These are phyloP conservation scores for Psilopsiagon aymara DNA, from an alignment of 2,113 vertebrate species.

Conservation along the genomic window DNA sequence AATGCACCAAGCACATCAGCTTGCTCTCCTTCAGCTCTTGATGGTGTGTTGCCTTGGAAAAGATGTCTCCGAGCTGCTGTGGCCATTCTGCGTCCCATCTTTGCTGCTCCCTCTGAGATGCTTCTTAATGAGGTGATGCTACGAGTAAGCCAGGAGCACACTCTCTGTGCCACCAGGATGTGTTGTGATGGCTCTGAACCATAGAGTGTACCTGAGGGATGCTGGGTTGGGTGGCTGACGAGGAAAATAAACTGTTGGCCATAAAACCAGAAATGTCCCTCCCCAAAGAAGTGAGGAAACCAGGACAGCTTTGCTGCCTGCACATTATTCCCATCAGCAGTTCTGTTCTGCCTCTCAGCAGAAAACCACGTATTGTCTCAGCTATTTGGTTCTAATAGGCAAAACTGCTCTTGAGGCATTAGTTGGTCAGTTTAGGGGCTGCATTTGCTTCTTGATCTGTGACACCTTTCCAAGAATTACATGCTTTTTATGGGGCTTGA, in stretches of 20 bases:
- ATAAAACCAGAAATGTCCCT: background rate
- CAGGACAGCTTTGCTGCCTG: background rate
- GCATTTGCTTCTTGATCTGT: conserved; percentile 17
- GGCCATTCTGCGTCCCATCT: background rate
- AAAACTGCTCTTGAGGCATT: background rate
- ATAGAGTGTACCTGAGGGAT: accelerated
- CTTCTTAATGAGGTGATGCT: background rate
- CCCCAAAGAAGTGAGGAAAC: background rate
- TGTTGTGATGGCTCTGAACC: background rate
- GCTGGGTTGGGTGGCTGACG: background rate
- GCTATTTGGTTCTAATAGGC: background rate
- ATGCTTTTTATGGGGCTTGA: conserved; percentile 34
- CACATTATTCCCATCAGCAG: background rate
- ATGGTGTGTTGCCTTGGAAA: background rate
- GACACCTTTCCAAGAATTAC: background rate
- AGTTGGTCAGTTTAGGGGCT: background rate
- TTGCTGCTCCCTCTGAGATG: background rate
- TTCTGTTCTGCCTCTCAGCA: background rate
- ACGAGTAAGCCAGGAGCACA: background rate
- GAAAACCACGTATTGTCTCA: conserved; percentile 10
- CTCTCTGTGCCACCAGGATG: accelerated
- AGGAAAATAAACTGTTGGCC: background rate
- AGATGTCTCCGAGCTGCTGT: background rate
- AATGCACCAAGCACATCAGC: too few relatives aligned
- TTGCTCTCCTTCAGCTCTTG: background rate